Conservation (phyloP, 2,888 invertebrate genomes). For the Biston stratarius region DNA sequence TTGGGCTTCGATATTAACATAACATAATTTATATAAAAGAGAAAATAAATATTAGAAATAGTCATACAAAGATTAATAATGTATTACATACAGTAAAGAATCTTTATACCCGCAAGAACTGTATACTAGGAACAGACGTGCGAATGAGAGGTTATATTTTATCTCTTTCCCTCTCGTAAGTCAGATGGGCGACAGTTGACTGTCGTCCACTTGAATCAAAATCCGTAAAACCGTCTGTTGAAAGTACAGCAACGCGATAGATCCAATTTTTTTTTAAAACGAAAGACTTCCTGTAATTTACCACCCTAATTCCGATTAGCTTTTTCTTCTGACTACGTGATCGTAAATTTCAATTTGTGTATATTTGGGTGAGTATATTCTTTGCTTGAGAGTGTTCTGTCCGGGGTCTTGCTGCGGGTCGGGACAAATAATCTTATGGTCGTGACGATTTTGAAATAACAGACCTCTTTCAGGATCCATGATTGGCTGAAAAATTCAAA, state of each 20-base stretch:
- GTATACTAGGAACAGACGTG: no score
- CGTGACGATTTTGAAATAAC: slow-evolving; percentile 92
- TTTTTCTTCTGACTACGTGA: slow-evolving; percentile 89
- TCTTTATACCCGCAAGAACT: no score
- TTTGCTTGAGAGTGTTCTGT: slow-evolving; percentile 88
- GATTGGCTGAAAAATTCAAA: slow-evolving; percentile 76
- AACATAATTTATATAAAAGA: background rate
- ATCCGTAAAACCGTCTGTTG: no score
- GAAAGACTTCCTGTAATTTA: background rate
- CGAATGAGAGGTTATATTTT: no score
- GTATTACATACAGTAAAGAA: no score
- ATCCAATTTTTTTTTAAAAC: no score
- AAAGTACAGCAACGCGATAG: no score
- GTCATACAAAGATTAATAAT: background rate
- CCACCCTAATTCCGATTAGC: slow-evolving; percentile 46
- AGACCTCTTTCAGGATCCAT: slow-evolving; percentile 91
- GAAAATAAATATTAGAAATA: background rate
- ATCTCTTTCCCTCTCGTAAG: no score
- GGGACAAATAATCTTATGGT: slow-evolving; percentile 91
- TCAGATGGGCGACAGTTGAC: no score
- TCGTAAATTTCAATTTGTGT: slow-evolving; percentile 93
- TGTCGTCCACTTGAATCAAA: no score
- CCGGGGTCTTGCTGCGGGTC: slow-evolving; percentile 89
- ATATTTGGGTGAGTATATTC: slow-evolving; percentile 88
- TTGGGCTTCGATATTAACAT: background rate